A percentile compares a stretch with the other conserved stretches of the same genome.
Conservation (phyloP, 1,140 invertebrate genomes). For the Drosophila sucinea region DNA sequence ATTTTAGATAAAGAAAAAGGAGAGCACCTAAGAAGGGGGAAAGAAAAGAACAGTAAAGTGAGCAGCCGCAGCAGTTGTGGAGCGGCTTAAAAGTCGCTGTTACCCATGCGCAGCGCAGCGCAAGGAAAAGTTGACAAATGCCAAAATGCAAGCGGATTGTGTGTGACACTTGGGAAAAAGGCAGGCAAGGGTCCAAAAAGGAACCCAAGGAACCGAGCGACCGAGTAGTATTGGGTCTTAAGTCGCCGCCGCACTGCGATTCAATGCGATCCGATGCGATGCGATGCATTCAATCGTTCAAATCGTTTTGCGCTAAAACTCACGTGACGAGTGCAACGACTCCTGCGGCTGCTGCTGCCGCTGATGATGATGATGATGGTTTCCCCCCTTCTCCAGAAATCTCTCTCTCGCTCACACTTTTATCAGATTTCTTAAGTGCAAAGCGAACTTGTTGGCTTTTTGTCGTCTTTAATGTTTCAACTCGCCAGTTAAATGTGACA, state of each 20-base stretch:
- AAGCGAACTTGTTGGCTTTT: slow-evolving; percentile 82
- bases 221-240: slow-evolving; percentile 14
- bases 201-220: no score
- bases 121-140: slow-evolving; percentile 75
- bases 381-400: background rate
- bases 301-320: slow-evolving; percentile 80
- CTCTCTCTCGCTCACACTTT: slow-evolving; percentile 23
- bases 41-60: slow-evolving; percentile 42
- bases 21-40: background rate
- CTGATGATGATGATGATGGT: slow-evolving; percentile 29
- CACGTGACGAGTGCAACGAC: slow-evolving; percentile 76
- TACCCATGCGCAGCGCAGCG: slow-evolving; percentile 67
- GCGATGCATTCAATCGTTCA: slow-evolving; percentile 77
- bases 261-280: slow-evolving; percentile 27
- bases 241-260: slow-evolving; percentile 33
- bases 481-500: slow-evolving; percentile 77
- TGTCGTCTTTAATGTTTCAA: slow-evolving; percentile 79
- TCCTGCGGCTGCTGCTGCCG: slow-evolving; percentile 10
- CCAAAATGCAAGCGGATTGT: slow-evolving; percentile 81
- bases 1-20: slow-evolving; percentile 74
- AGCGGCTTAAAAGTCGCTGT: slow-evolving; percentile 67
- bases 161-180: slow-evolving; percentile 70
- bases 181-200: background rate
- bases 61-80: slow-evolving; percentile 36
- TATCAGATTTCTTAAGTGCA: slow-evolving; percentile 82